phyloP scores from a whole-genome alignment of 2,113 vertebrate species.

The Phocoena sinus region DNA sequence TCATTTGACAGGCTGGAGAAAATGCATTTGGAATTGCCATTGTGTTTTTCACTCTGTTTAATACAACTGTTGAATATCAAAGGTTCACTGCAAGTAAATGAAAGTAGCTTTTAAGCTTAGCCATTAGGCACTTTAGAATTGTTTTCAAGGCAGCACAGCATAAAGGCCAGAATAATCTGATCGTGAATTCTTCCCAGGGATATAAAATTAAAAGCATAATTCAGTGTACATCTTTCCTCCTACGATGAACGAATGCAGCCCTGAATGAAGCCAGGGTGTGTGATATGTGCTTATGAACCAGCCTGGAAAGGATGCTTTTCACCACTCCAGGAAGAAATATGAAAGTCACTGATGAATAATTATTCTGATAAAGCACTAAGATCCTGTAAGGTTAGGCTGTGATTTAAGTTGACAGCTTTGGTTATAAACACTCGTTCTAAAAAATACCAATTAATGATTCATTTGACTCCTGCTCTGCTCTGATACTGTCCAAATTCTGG shows the following conservation, averaged over 20 bases:
- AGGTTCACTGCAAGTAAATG: neutral
- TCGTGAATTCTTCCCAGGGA: conserved; percentile 11
- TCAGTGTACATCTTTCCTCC: neutral
- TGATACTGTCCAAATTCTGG: conserved; percentile 58
- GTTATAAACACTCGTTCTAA: conserved; percentile 61
- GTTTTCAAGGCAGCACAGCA: conserved; percentile 33
- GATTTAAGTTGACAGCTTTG: conserved; percentile 55
- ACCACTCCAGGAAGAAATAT: conserved; percentile 25
- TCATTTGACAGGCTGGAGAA: neutral
- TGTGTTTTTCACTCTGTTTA: conserved; percentile 17
- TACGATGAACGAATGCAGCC: neutral
- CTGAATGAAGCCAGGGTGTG: neutral
- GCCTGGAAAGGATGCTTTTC: neutral
- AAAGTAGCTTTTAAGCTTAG: conserved; percentile 39
- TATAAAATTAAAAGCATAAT: conserved; percentile 61
- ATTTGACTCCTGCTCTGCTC: conserved; percentile 56
- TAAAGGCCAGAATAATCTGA: conserved; percentile 22
- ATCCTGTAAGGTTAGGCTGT: conserved; percentile 50
- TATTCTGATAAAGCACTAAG: conserved; percentile 52
- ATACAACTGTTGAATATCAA: conserved; percentile 28
- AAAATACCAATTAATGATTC: conserved; percentile 61
- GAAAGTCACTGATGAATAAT: conserved; percentile 30
- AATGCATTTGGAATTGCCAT: conserved; percentile 15
- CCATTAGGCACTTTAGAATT: conserved; percentile 30
- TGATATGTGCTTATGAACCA: neutral